Evolutionary conservation across 92 coral and sea anemone species (phyloP).

Genomic region (Pocillopora meandrina): DNA sequence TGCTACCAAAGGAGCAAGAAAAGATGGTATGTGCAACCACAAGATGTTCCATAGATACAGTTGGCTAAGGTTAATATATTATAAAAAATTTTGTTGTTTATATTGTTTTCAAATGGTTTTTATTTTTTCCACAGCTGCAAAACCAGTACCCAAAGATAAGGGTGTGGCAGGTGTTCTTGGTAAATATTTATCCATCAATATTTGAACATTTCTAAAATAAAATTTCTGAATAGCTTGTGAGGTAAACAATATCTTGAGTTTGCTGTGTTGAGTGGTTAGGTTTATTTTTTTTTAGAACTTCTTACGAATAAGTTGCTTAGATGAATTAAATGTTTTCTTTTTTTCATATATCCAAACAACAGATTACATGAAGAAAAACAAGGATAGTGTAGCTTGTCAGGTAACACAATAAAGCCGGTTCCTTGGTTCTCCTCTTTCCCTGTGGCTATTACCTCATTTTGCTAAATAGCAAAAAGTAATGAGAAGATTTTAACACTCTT

Average conservation of each 20-base stretch:
- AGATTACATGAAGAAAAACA: slow-evolving; percentile 98
- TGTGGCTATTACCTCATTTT: background rate
- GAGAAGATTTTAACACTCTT: too few species aligned
- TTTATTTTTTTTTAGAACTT: background rate
- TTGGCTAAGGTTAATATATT: too few species aligned
- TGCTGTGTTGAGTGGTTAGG: too few species aligned
- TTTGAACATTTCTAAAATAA: too few species aligned
- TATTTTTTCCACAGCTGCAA: slow-evolving; percentile 51
- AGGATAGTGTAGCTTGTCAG: slow-evolving; percentile 77
- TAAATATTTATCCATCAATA: slow-evolving; percentile 40
- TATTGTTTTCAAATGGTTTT: background rate
- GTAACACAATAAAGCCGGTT: slow-evolving; percentile 36
- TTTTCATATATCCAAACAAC: background rate
- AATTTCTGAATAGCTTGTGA: too few species aligned
- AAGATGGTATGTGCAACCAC: slow-evolving; percentile 43
- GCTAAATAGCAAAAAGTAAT: too few species aligned
- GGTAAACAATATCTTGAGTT: too few species aligned
- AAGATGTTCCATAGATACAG: background rate
- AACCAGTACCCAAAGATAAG: slow-evolving; percentile 96
- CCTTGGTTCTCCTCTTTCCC: background rate
- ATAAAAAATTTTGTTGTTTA: background rate
- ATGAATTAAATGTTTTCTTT: background rate
- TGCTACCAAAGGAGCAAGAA: slow-evolving; percentile 46
- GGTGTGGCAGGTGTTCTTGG: slow-evolving; percentile 92
- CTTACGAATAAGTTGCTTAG: background rate